Conservation (phyloP, 2,113 vertebrate genomes). For the Pholis gunnellus region DNA sequence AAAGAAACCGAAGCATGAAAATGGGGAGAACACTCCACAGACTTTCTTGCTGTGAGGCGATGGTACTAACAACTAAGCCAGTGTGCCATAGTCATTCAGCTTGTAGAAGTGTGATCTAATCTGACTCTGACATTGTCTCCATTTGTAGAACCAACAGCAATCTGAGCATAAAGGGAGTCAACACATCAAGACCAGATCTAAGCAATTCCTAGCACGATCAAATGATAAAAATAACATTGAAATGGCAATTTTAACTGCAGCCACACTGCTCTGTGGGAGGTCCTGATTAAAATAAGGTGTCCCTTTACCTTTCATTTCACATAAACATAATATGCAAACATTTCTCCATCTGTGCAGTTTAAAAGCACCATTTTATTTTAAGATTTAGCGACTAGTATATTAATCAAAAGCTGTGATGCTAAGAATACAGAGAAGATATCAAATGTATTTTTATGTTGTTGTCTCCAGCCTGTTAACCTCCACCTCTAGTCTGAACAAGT, state of each 20-base stretch:
- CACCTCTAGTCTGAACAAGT: conserved; percentile 11
- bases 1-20: not conserved
- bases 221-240: conserved; percentile 19
- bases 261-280: not conserved
- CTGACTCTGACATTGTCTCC: conserved; percentile 16
- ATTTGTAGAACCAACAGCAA: conserved; percentile 11
- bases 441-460: conserved; percentile 10
- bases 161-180: conserved; percentile 1
- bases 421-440: not conserved
- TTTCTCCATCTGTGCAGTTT: not conserved
- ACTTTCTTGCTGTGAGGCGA: conserved; percentile 16
- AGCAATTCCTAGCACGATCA: not conserved
- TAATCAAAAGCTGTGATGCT: not conserved
- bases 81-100: conserved; percentile 9
- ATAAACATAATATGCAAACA: conserved; percentile 10
- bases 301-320: conserved; percentile 14
- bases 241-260: conserved; percentile 20
- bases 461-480: conserved; percentile 5
- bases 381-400: not conserved
- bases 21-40: not conserved
- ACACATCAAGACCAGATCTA: conserved; percentile 30
- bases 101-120: conserved; percentile 21
- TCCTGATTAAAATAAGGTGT: not conserved
- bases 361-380: not conserved
- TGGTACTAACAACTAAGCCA: not conserved